These are phyloP conservation scores for Micromys minutus DNA, from an alignment of 2,113 vertebrate species.

Conservation along the genomic window DNA sequence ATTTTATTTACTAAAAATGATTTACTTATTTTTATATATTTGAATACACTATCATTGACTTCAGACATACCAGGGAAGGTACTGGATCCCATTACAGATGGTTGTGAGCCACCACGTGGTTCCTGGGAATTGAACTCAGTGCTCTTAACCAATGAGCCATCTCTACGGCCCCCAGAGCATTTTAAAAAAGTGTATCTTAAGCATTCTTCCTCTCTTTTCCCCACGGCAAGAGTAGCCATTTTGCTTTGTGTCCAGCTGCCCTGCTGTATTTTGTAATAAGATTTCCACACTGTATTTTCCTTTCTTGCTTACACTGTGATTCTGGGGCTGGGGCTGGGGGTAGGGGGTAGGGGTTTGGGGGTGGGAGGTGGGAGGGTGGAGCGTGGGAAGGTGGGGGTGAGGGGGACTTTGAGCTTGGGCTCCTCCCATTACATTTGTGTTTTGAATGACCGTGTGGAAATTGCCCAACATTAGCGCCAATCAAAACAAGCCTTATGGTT, in stretches of 20 bases:
- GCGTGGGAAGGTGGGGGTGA: too few relatives aligned
- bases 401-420: neutral
- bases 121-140: too few relatives aligned
- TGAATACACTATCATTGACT: too few relatives aligned
- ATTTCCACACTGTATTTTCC: neutral
- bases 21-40: too few relatives aligned
- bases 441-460: neutral
- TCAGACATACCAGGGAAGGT: too few relatives aligned
- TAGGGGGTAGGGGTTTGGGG: too few relatives aligned
- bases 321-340: neutral
- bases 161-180: neutral
- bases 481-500: neutral
- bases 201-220: neutral
- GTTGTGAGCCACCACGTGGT: too few relatives aligned
- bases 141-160: too few relatives aligned
- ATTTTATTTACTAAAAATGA: too few relatives aligned
- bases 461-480: neutral
- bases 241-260: neutral
- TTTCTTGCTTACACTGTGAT: constrained; percentile 10
- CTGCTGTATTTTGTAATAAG: neutral
- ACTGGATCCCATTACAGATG: too few relatives aligned
- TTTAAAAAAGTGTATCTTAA: neutral
- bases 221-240: neutral
- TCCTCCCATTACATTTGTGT: neutral
- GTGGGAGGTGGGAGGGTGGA: too few relatives aligned